phyloP scores from a whole-genome alignment of 2,888 invertebrate species.

The Lasioglossum oenotherae region DNA sequence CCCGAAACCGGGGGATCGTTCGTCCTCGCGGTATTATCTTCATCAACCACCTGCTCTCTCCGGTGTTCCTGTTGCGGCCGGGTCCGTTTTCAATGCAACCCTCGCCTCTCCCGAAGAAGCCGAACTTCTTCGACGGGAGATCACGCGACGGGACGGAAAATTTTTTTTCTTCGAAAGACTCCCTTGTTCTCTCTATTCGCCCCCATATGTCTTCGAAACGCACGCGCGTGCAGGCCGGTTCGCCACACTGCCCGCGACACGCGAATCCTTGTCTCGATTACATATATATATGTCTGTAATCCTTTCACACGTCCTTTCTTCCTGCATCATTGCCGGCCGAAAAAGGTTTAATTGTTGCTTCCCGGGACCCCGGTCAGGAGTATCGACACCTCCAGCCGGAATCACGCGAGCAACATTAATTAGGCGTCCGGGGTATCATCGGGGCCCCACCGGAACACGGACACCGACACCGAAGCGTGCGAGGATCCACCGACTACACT shows the following conservation, averaged over 20 bases:
- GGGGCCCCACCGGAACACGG: constrained; percentile 18
- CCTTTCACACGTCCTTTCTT: constrained; percentile 10
- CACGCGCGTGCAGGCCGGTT: background rate
- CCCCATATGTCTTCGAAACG: constrained; percentile 17
- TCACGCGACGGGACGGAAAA: constrained; percentile 60
- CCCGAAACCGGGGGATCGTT: constrained; percentile 51
- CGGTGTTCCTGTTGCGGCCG: constrained; percentile 48
- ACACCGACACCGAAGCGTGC: constrained; percentile 14
- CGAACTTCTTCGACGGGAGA: constrained; percentile 53
- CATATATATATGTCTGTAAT: background rate
- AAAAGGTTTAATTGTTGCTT: background rate
- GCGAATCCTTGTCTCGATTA: background rate
- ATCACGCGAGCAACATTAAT: constrained; percentile 74
- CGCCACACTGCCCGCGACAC: background rate
- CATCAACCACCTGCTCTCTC: constrained; percentile 69
- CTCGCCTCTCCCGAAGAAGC: constrained; percentile 32
- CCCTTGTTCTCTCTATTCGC: background rate
- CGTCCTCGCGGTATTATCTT: constrained; percentile 66
- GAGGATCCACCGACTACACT: constrained; percentile 46
- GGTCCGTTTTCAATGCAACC: constrained; percentile 38
- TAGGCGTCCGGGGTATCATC: constrained; percentile 59
- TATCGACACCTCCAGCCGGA: constrained; percentile 6
- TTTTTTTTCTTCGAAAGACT: background rate
- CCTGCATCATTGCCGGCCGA: constrained; percentile 17
- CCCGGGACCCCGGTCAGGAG: background rate